Evolutionary conservation across 2,888 invertebrate species (phyloP).

Genomic region (Eucera pruinosa): DNA sequence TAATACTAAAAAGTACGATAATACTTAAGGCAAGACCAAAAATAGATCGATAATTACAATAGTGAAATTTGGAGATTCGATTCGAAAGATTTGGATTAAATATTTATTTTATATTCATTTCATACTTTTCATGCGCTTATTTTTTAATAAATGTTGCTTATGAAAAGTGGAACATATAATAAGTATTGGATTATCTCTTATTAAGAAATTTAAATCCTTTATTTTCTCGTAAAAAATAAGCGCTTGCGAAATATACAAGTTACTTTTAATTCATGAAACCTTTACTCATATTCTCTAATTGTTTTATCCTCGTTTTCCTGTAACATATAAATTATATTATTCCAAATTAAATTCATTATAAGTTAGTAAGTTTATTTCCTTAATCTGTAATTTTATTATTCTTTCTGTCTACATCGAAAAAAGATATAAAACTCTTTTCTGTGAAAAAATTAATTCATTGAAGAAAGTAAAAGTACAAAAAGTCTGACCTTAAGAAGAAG

Average conservation of each 20-base stretch:
- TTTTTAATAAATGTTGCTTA: not conserved
- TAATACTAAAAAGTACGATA: not conserved
- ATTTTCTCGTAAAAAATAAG: not conserved
- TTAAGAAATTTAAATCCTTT: slow-evolving; percentile 1
- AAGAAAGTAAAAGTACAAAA: no score
- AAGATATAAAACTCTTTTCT: no score
- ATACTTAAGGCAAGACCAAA: not conserved
- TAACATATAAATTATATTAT: not conserved
- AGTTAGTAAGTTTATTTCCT: not conserved
- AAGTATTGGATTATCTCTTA: not conserved
- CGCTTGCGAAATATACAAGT: not conserved
- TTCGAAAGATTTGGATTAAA: not conserved
- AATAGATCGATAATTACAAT: not conserved
- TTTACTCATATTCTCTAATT: not conserved
- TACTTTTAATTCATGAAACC: not conserved
- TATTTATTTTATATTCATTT: not conserved
- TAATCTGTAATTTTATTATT: no score
- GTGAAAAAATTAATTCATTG: no score
- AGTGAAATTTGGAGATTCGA: slow-evolving; percentile 1
- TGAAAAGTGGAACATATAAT: not conserved
- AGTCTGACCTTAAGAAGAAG: no score
- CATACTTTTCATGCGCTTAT: not conserved
- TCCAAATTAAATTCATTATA: not conserved
- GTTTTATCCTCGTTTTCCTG: not conserved
- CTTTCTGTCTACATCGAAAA: not conserved